Evolutionary conservation across 2,888 invertebrate genomes (phyloP), one percentile per base, ranked within the genome.

Genomic region (Tipula vernalis): DNA sequence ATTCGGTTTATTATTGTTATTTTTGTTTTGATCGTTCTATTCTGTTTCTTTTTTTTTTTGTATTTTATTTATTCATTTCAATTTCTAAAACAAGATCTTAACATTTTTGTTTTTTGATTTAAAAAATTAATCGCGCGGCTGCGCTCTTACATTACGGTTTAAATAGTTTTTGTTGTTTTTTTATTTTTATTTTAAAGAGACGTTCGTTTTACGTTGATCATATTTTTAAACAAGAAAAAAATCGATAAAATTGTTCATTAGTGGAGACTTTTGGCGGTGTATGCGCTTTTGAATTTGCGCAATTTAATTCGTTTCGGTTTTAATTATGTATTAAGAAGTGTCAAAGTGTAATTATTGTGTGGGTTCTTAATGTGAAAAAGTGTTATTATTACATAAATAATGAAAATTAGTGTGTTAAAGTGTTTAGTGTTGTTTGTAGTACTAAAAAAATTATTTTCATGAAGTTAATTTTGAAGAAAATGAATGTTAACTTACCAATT

Each of bases 401-500:
- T 39, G 36, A 84, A 84, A 84, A 39, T n/a, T 84, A 39, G 39
- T 84, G 71, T 71, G 71, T 71, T 10, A 8, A 10, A 8, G 71
- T 71, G 71, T 71, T 12, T 28, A 84, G 84, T 84, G 84, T 84
- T 84, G 84, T 13, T 84, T n/a, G 15, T 84, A 13, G 15, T 84
- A 13, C n/a, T 84, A 84, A 84, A 84, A 39, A 84, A 84, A 10
- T 84, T 84, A 84, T 84, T 84, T 84, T 84, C 85, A 85, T 85
- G 85, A 85, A 85, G 85, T 85, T 39, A 42, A 12, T 85, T 42
- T 85, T 85, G 42, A 42, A 42, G 57, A 87, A 86, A 90, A 91
- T 91, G 91, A 91, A 90, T 90, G 90, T 91, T 89, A 90, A 90
- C 90, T 89, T 91, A 90, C 90, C 91, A 90, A 90, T 91, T 90